Evolutionary conservation across 2,888 invertebrate species (phyloP).

Genomic region (Sturmia bella): DNA sequence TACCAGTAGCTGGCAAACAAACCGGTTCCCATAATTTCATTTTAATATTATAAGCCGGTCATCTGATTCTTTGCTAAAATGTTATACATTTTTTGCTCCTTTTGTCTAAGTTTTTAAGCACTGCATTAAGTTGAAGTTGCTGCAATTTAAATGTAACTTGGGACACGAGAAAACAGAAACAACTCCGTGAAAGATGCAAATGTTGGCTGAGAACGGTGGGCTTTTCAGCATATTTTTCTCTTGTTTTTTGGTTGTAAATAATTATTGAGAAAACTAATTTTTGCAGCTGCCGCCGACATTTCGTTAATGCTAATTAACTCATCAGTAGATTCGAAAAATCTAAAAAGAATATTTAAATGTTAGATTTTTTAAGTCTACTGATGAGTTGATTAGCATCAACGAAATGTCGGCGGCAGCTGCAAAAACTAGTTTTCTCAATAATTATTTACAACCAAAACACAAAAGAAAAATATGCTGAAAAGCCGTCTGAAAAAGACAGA

Average conservation of each 20-base stretch:
- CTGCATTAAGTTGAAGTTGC: constrained; percentile 44
- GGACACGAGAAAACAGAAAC: neutral
- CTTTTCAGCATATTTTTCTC: neutral
- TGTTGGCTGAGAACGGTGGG: constrained; percentile 41
- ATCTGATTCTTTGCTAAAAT: constrained; percentile 48
- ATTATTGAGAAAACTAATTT: too few relatives aligned
- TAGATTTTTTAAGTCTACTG: too few relatives aligned
- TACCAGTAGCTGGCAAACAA: constrained; percentile 30
- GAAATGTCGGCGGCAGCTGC: neutral
- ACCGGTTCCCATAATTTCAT: constrained; percentile 55
- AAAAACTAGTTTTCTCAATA: too few relatives aligned
- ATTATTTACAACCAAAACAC: neutral
- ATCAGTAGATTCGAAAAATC: too few relatives aligned
- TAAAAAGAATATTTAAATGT: too few relatives aligned
- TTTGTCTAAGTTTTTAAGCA: constrained; percentile 18
- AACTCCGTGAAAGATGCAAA: constrained; percentile 51
- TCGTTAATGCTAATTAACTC: too few relatives aligned
- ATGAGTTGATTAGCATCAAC: too few relatives aligned
- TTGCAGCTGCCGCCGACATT: neutral
- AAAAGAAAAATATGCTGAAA: neutral
- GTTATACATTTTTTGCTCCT: constrained; percentile 15
- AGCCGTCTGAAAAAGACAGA: too few relatives aligned
- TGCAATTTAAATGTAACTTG: constrained; percentile 43
- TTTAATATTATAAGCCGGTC: constrained; percentile 63
- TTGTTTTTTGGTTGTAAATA: neutral